Conservation (phyloP, 2,888 invertebrate genomes). For the Latrodectus elegans region DNA sequence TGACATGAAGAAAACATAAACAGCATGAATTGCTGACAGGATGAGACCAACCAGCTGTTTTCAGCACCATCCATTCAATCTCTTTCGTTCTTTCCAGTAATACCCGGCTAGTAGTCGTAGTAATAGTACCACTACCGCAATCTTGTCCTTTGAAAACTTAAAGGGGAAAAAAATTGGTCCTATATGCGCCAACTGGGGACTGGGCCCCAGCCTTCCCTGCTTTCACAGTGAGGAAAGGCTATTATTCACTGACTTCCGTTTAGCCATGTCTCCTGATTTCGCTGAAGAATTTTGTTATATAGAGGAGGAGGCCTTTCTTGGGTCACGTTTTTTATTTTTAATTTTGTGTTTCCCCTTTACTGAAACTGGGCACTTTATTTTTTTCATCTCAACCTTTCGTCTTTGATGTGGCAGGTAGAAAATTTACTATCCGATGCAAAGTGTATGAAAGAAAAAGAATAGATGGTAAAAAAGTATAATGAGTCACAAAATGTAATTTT, state of each 20-base stretch:
- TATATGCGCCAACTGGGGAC: neutral
- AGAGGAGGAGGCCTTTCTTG: neutral
- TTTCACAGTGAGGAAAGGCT: neutral
- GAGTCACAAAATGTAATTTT: too few relatives aligned
- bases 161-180: neutral
- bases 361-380: neutral
- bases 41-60: neutral
- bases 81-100: neutral
- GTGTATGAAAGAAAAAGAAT: neutral
- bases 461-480: too few relatives aligned
- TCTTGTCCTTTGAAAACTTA: neutral
- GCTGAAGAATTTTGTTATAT: neutral
- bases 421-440: neutral
- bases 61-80: neutral
- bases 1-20: too few relatives aligned
- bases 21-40: neutral
- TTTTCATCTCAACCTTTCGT: neutral
- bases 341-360: neutral
- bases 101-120: too few relatives aligned
- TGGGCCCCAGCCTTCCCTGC: neutral
- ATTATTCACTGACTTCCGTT: neutral
- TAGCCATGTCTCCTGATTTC: neutral
- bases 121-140: neutral
- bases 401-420: neutral
- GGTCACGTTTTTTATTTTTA: neutral